Percentiles rank a stretch among this genome's conserved stretches.
These are phyloP conservation scores for Sesia apiformis DNA, from an alignment of 2,888 invertebrate genomes.

Conservation along the genomic window DNA sequence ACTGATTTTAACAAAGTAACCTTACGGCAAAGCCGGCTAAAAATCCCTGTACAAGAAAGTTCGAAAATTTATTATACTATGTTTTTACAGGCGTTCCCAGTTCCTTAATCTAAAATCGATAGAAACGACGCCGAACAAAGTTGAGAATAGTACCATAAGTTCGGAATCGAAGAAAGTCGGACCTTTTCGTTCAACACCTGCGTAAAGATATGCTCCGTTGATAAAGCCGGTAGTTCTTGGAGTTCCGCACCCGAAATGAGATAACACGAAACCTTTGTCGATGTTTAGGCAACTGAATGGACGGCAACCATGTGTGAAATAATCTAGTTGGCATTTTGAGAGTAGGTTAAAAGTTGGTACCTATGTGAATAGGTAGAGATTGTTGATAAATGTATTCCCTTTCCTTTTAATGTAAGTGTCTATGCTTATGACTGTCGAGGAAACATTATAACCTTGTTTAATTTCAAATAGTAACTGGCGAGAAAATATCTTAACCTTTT, in stretches of 20 bases:
- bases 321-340: background rate
- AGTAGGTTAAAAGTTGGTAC: too few species aligned
- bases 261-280: constrained; percentile 37
- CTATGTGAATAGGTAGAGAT: too few species aligned
- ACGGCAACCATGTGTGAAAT: background rate
- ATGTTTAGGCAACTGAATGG: background rate
- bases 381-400: too few species aligned
- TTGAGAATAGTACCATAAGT: constrained; percentile 66
- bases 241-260: constrained; percentile 35
- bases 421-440: too few species aligned
- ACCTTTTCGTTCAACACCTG: constrained; percentile 62
- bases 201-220: constrained; percentile 51
- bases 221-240: constrained; percentile 40
- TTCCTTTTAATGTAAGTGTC: too few species aligned
- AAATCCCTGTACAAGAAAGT: background rate
- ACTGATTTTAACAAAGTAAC: too few species aligned
- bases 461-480: too few species aligned
- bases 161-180: constrained; percentile 57
- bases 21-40: background rate
- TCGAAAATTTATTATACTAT: constrained; percentile 20
- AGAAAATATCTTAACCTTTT: too few species aligned
- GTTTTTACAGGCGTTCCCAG: constrained; percentile 64
- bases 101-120: constrained; percentile 73
- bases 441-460: too few species aligned
- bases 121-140: constrained; percentile 59